Evolutionary conservation across 2,888 invertebrate genomes (phyloP), one percentile per base, ranked within the genome.

Genomic region (Drosophila anomalata): DNA sequence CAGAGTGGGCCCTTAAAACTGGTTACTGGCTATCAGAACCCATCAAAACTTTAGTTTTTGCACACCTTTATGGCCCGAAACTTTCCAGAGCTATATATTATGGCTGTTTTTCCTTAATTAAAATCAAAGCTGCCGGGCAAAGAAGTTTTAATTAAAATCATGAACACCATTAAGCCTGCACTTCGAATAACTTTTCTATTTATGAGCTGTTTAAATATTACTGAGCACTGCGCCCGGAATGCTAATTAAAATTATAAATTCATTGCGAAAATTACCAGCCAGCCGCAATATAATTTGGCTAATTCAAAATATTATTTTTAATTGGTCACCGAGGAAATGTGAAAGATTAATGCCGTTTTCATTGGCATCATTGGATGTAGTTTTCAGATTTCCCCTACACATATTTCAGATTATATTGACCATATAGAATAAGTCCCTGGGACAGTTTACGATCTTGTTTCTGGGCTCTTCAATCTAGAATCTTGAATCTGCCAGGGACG

Each of bases 401-500:
- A 24, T n/a, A n/a, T n/a, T n/a, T n/a, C n/a, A n/a, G n/a, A n/a
- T 24, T 5, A 24, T 24, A n/a, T n/a, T 7, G 42, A 20, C 26
- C 12, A 20, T 11, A 20, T 3, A 33, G 8, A 17, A 41, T 1
- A 55, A n/a, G 31, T 42, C 42, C 42, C 29, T 53, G 26, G 36
- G 14, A 22, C 39, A 33, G 22, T 33, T 51, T 33, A 33, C 22
- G 33, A 11, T 33, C 47, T 33, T 52, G 20, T 65, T 62, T 62
- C 63, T 62, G 62, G 55, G 41, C 56, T 42, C 51, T 24, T 4
- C 4, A 24, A 24, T 24, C 22, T 22, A 0, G 22, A 22, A 22
- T 22, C 22, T 69, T 69, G 69, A 70, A 31, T 24, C 51, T 51
- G 70, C 51, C 70, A 61, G 31, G 67, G 47, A 6, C 59, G 14